These are phyloP conservation scores for Arbacia lixula DNA, from an alignment of 53 echinoderm and acorn worm genomes.

Conservation along the genomic window DNA sequence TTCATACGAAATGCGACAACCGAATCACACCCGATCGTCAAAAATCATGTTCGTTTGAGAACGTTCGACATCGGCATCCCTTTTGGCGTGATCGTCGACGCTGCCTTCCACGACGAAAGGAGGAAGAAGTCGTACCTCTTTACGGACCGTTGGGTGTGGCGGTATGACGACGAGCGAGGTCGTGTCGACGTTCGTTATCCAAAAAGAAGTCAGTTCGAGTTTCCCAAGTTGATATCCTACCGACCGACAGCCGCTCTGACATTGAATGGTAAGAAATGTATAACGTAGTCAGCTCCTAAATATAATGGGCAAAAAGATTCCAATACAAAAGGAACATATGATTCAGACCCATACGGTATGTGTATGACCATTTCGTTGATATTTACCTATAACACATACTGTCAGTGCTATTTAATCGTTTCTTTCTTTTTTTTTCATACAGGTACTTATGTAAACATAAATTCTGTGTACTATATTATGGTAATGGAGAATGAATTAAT, in stretches of 20 bases:
- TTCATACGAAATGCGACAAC: neutral
- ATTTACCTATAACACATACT: no score
- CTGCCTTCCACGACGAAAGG: slow-evolving; percentile 38
- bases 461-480: no score
- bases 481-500: no score
- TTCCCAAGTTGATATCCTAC: neutral
- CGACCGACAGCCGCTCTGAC: slow-evolving; percentile 8
- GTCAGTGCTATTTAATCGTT: no score
- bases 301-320: no score
- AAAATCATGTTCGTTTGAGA: no score
- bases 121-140: slow-evolving; percentile 17
- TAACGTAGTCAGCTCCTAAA: no score
- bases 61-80: slow-evolving; percentile 24
- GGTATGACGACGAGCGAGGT: slow-evolving; percentile 7
- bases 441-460: no score
- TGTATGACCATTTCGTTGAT: no score
- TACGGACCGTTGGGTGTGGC: slow-evolving; percentile 47
- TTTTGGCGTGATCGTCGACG: slow-evolving; percentile 7
- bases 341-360: no score
- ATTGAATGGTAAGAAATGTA: neutral
- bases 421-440: neutral
- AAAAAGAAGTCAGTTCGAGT: slow-evolving; percentile 12
- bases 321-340: no score
- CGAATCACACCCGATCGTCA: no score
- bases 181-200: slow-evolving; percentile 16